Evolutionary conservation across 2,888 invertebrate genomes (phyloP), one percentile per base, ranked within the genome.

Genomic region (Dione juno): DNA sequence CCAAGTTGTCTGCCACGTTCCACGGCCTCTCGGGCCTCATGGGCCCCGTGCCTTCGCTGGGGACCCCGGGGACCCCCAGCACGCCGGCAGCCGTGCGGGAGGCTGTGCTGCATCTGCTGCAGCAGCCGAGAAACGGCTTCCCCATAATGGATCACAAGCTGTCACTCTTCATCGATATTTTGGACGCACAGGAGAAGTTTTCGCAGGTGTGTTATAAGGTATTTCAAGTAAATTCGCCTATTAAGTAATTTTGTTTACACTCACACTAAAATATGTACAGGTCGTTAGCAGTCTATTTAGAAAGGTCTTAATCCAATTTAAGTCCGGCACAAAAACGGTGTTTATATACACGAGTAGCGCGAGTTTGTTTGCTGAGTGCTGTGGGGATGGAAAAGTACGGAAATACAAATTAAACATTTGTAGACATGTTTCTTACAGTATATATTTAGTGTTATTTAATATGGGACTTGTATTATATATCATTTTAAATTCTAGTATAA

Each of bases 181-280:
- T 97, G 86, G 96, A 96, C 85, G 96, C 96, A 67, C 97, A 97
- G 93, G 96, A 96, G 85, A 94, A 95, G 84, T 96, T 97, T 84
- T 96, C 96, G 83, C 96, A 97, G 96, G 97, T 97, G 83, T 78
- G 45, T 59, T 59, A 45, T 67, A 67, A 37, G 37, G 48, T 67
- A 67, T 59, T 59, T 59, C 66, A 45, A 43, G 48, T 57, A 48
- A 58, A 45, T 41, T 59, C 37, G 64, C 19, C 5, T 64, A 64
- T 50, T 64, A 50, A 64, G 43, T 21, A 14, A 66, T 64, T 45
- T 40, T 72, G 58, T 67, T 64, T 70, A 70, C 72, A 72, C 59
- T 40, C n/a, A 50, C 53, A 35, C 37, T 66, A 71, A 50, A 54
- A 71, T 54, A 69, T 66, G 43, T 16, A 65, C 37, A 45, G 67